These are phyloP conservation scores for Anomalospiza imberbis DNA, from an alignment of 2,797 vertebrate genomes.

Conservation along the genomic window DNA sequence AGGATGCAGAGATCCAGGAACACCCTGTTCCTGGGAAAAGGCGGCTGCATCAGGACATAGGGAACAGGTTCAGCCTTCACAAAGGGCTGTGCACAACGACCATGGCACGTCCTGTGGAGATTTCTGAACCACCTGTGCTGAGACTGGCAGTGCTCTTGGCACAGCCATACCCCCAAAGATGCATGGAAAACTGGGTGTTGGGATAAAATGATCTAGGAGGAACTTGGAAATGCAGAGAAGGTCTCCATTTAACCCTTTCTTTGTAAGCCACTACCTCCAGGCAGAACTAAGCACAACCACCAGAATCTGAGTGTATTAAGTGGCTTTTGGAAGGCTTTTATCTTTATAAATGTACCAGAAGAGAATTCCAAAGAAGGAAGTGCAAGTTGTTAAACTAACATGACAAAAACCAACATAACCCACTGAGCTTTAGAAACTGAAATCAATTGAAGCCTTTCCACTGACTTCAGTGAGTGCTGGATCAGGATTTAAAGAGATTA, in stretches of 20 bases:
- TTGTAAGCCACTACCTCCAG: not conserved
- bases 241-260: not conserved
- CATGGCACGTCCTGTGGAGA: accelerated
- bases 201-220: not conserved
- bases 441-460: slow-evolving; percentile 47
- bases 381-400: not conserved
- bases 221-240: not conserved
- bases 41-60: accelerated
- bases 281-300: not conserved
- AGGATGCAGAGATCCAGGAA: not conserved
- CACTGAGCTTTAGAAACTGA: slow-evolving; percentile 38
- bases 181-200: not conserved
- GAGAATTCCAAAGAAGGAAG: not conserved
- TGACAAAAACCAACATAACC: slow-evolving; percentile 44
- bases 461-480: slow-evolving; percentile 31
- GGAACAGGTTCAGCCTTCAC: not conserved
- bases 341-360: slow-evolving; percentile 2
- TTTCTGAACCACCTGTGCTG: not conserved
- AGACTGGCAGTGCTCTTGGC: not conserved
- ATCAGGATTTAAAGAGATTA: slow-evolving; percentile 41
- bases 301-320: not conserved
- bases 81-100: not conserved
- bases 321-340: not conserved
- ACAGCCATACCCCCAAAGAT: not conserved
- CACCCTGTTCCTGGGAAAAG: not conserved